Evolutionary conservation across 2,113 vertebrate genomes (phyloP).

Genomic region (Chrysemys picta): DNA sequence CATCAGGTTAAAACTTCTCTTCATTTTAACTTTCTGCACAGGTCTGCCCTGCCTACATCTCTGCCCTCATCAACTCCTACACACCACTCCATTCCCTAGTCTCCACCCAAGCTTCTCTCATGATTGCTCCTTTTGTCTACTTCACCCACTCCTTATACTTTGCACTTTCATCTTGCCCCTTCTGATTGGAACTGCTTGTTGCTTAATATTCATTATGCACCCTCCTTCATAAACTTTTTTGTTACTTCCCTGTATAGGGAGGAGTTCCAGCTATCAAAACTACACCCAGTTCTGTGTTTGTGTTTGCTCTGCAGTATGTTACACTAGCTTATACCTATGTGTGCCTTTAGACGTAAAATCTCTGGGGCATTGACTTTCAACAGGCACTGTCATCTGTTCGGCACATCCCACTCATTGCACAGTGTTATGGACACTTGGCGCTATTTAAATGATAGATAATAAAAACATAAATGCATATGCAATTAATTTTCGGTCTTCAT

Average conservation of each 20-base stretch:
- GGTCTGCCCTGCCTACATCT: neutral
- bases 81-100: neutral
- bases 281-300: neutral
- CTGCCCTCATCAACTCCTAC: neutral
- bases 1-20: neutral
- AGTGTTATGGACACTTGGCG: constrained; percentile 1
- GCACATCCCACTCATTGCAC: neutral
- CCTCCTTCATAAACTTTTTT: constrained; percentile 4
- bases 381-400: neutral
- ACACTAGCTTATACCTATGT: neutral
- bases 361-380: neutral
- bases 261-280: neutral
- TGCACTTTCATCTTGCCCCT: neutral
- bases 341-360: neutral
- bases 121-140: neutral
- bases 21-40: neutral
- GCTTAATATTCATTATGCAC: neutral
- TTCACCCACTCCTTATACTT: neutral
- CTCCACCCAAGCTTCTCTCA: neutral
- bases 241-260: neutral
- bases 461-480: neutral
- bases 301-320: neutral
- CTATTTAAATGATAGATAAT: neutral
- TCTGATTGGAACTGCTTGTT: neutral
- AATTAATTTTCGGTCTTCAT: constrained; percentile 49